phyloP scores from a whole-genome alignment of 2,888 invertebrate species.

The Clepsis dumicolana region DNA sequence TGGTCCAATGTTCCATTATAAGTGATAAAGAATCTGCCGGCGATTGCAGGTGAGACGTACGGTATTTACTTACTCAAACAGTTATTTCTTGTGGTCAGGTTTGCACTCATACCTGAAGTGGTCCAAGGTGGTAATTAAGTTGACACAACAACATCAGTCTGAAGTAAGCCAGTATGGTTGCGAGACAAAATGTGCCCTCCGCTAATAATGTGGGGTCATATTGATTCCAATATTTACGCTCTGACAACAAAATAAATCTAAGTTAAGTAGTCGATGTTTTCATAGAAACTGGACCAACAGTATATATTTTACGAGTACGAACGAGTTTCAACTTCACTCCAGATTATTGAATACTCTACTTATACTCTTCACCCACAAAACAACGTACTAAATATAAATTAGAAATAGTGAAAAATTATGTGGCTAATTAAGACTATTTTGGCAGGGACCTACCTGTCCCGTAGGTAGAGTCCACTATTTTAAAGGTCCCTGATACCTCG shows the following conservation, averaged over 20 bases:
- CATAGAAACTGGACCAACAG: too few species aligned
- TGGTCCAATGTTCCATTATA: not conserved
- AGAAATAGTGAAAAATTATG: too few species aligned
- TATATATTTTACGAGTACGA: too few species aligned
- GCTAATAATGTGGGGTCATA: conserved; percentile 88
- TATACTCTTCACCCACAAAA: too few species aligned
- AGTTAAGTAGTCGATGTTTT: not conserved
- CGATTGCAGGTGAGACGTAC: not conserved
- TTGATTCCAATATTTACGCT: conserved; percentile 88
- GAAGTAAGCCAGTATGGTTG: conserved; percentile 89
- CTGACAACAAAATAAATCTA: conserved; percentile 58
- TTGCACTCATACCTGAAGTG: conserved; percentile 75
- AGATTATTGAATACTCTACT: too few species aligned
- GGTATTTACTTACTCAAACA: not conserved
- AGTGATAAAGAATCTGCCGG: not conserved
- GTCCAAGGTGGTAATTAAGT: conserved; percentile 88
- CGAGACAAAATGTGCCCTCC: conserved; percentile 88
- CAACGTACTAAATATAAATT: too few species aligned
- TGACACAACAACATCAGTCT: conserved; percentile 88
- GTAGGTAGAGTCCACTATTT: too few species aligned
- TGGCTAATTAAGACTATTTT: too few species aligned
- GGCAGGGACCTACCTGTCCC: too few species aligned
- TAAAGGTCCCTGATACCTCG: too few species aligned
- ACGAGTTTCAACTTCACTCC: too few species aligned
- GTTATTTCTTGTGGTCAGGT: not conserved